phyloP scores from a whole-genome alignment of 2,888 invertebrate species.

The Tortricodes alternella region DNA sequence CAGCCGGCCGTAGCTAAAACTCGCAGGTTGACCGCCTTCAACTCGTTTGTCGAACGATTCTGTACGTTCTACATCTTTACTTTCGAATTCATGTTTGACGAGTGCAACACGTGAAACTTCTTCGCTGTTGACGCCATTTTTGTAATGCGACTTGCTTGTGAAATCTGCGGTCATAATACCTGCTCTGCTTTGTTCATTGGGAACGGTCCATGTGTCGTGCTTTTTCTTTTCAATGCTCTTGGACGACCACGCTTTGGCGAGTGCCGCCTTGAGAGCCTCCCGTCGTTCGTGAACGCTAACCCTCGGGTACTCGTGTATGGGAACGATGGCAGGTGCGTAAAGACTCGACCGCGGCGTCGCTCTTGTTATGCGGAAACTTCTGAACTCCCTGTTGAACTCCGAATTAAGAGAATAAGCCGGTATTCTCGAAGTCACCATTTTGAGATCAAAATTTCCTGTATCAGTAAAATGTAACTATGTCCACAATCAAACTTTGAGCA shows the following conservation, averaged over 20 bases:
- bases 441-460: constrained; percentile 79
- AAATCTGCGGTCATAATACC: constrained; percentile 67
- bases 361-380: constrained; percentile 81
- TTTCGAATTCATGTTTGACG: constrained; percentile 74
- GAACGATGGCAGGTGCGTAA: constrained; percentile 80
- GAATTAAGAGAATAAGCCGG: constrained; percentile 84
- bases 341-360: constrained; percentile 77
- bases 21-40: constrained; percentile 62
- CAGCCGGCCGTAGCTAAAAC: constrained; percentile 64
- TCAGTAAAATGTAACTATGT: constrained; percentile 53
- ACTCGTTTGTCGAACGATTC: constrained; percentile 60
- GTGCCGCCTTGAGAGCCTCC: constrained; percentile 78
- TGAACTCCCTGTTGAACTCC: constrained; percentile 84
- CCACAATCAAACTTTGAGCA: constrained; percentile 67
- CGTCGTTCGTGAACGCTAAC: constrained; percentile 81
- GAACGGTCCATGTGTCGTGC: constrained; percentile 75
- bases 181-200: constrained; percentile 65
- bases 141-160: constrained; percentile 58
- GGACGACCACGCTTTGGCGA: constrained; percentile 78
- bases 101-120: constrained; percentile 68
- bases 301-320: constrained; percentile 84
- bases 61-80: constrained; percentile 64
- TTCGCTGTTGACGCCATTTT: constrained; percentile 55
- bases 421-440: constrained; percentile 85
- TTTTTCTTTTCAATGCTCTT: constrained; percentile 73